Evolutionary conservation across 2,113 vertebrate genomes (phyloP).

Genomic region (Aptenodytes forsteri): DNA sequence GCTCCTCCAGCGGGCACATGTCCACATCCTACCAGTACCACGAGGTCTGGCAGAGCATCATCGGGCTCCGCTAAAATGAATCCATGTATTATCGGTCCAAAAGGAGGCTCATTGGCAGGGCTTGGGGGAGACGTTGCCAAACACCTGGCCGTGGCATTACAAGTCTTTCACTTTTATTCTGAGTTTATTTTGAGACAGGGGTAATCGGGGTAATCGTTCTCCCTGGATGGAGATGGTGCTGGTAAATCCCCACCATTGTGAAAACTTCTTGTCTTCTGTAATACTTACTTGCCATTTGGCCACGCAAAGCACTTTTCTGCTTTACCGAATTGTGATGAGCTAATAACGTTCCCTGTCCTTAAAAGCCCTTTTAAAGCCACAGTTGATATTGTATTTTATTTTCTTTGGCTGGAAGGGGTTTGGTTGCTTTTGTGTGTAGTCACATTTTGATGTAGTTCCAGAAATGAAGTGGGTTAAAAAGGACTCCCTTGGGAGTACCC

Average conservation of each 20-base stretch:
- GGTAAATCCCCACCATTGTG: neutral
- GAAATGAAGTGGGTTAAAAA: constrained; percentile 1
- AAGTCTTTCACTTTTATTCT: neutral
- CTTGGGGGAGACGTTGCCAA: neutral
- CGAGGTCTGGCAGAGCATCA: neutral
- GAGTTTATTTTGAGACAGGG: neutral
- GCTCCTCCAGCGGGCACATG: neutral
- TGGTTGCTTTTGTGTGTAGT: neutral
- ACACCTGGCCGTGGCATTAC: neutral
- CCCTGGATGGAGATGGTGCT: neutral
- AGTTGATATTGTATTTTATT: neutral
- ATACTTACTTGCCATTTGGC: neutral
- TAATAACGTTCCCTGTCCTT: constrained; percentile 16
- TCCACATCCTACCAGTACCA: neutral
- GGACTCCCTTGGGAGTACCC: neutral
- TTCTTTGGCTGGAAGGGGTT: neutral
- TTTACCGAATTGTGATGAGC: neutral
- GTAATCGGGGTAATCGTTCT: neutral
- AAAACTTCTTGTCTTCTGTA: neutral
- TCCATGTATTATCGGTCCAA: rapidly evolving
- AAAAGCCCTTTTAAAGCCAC: constrained; percentile 18
- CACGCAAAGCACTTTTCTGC: neutral
- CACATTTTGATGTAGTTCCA: neutral
- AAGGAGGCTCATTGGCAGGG: neutral
- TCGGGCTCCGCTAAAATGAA: neutral